These are phyloP conservation scores for Enoplosus armatus DNA, from an alignment of 2,797 vertebrate genomes.

Conservation along the genomic window DNA sequence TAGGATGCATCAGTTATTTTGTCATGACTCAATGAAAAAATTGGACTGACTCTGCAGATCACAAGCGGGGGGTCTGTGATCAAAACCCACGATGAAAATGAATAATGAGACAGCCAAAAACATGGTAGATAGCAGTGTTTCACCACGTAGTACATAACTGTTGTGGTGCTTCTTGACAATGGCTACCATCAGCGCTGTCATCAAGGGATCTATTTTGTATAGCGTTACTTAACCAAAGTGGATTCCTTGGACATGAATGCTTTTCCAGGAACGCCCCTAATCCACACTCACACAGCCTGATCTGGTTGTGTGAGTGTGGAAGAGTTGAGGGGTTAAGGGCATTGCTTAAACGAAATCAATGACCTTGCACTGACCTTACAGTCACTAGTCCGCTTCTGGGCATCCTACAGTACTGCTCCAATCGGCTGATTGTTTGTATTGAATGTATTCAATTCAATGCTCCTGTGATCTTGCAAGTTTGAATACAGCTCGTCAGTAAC, in stretches of 20 bases:
- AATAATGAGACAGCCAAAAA: constrained; percentile 33
- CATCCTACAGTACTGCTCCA: not conserved
- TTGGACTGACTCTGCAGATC: constrained; percentile 38
- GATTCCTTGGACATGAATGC: constrained; percentile 2
- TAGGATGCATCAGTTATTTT: constrained; percentile 51
- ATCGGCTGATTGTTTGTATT: too few relatives aligned
- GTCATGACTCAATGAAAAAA: constrained; percentile 59
- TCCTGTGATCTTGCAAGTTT: constrained; percentile 16
- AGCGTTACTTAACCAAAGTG: not conserved
- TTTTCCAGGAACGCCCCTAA: not conserved
- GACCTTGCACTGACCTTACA: too few relatives aligned
- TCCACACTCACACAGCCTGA: not conserved
- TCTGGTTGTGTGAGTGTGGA: not conserved
- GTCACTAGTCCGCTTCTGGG: constrained; percentile 14
- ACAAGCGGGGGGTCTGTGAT: constrained; percentile 13
- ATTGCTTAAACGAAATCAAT: too few relatives aligned
- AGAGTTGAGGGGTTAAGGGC: constrained; percentile 4
- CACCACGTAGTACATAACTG: constrained; percentile 18
- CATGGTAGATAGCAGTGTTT: constrained; percentile 14
- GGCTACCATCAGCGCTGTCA: not conserved
- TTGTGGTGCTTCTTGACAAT: constrained; percentile 1
- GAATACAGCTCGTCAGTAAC: constrained; percentile 1
- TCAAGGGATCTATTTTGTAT: constrained; percentile 8
- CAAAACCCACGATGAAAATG: constrained; percentile 36
- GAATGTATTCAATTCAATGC: constrained; percentile 9